Base-by-base conservation (phyloP, 2,888 invertebrate genomes). In the Epistrophe eligans region DNA sequence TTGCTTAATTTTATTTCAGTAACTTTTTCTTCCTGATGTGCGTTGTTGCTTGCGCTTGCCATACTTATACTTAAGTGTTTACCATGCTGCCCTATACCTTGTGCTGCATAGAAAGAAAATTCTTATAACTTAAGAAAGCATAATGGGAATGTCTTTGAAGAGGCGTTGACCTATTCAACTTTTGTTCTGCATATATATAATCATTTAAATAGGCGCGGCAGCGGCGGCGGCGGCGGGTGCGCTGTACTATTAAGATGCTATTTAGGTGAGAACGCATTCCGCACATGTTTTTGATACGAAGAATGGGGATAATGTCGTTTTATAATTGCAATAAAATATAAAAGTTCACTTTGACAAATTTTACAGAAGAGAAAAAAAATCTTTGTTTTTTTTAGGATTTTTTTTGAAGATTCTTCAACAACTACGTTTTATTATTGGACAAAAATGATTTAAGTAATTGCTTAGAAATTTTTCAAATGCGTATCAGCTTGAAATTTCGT, bases 81-180 rank as follows among this genome's bases (percentile, higher is more conserved):
- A 24, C 4, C 28, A 70, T 70, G 40, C 24, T 70, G 70, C 38
- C 70, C 70, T 70, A 70, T 70, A 70, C 70, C 70, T 70, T 70
- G 70, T 43, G 55, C 28, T 35, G 70, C 55, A 55, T 70, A 55
- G 17, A 74, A 32, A n/a, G 19, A 19, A 64, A 62, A 64, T 35
- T 28, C 48, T 52, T 40, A n/a, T n/a, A 6, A 32, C 17, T 55
- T 17, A 32, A n/a, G 57, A 73, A 58, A 43, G 66, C 17, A 28
- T 24, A 24, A 24, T 17, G 66, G 11, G 73, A 66, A 84, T 83
- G 66, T 38, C 74, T 88, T 84, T 80, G 84, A 80, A 40, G 80
- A 88, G 84, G 80, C 88, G 88, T 88, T 88, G 88, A 88, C 88
- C 88, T 81, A 88, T 88, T 88, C 80, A 88, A 88, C 88, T 88